These are phyloP conservation scores for Epinephelus coioides DNA, from an alignment of 2,797 vertebrate genomes.

Conservation along the genomic window DNA sequence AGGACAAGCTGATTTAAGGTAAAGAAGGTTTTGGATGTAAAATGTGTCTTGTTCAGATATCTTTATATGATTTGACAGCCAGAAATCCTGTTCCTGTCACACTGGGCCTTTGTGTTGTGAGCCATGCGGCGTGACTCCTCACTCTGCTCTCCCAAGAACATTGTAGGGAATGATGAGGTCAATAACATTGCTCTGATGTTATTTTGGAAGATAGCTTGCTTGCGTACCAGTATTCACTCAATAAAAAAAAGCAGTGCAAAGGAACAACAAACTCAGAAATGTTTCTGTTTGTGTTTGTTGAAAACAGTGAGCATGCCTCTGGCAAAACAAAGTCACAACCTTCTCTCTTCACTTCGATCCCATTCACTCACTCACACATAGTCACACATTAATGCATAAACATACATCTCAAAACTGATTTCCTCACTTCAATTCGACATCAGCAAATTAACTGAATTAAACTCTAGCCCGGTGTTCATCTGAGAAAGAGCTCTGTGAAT, in stretches of 20 bases:
- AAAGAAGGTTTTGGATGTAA: conserved; percentile 40
- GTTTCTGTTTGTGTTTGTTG: conserved; percentile 68
- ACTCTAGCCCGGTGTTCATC: conserved; percentile 55
- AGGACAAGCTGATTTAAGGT: conserved; percentile 53
- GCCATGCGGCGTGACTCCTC: conserved; percentile 54
- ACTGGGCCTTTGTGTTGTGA: conserved; percentile 39
- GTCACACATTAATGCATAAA: conserved; percentile 43
- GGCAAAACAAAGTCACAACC: conserved; percentile 49
- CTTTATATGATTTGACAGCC: conserved; percentile 36
- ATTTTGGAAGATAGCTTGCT: conserved; percentile 79
- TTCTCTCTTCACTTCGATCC: conserved; percentile 44
- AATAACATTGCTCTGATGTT: conserved; percentile 76
- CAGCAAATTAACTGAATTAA: conserved; percentile 57
- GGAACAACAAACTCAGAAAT: conserved; percentile 76
- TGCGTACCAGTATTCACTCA: conserved; percentile 70
- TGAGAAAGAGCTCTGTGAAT: conserved; percentile 59
- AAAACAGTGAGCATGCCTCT: conserved; percentile 74
- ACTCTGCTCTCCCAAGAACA: conserved; percentile 49
- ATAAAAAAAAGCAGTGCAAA: conserved; percentile 80
- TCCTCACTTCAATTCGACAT: conserved; percentile 47
- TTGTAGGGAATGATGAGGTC: conserved; percentile 64
- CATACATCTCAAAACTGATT: conserved; percentile 54
- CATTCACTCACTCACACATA: conserved; percentile 61
- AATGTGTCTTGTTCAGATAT: conserved; percentile 18
- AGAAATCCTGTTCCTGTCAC: conserved; percentile 44